Conservation (phyloP, 2,113 vertebrate species). For the Zapus hudsonius region DNA sequence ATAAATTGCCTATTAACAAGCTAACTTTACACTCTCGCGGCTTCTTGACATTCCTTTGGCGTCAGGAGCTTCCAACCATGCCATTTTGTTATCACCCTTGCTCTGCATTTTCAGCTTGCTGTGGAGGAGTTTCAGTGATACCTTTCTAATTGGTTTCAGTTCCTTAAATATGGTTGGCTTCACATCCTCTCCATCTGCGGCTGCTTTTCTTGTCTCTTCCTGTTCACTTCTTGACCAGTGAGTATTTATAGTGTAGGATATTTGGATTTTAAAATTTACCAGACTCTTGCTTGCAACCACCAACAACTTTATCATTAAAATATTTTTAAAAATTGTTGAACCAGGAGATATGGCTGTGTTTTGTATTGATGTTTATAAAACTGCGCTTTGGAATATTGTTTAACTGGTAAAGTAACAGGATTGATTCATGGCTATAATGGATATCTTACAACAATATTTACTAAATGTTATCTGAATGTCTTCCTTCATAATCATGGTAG, state of each 20-base stretch:
- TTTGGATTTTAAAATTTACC: conserved; percentile 50
- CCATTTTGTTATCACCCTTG: conserved; percentile 60
- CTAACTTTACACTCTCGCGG: conserved; percentile 46
- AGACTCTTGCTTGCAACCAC: not conserved
- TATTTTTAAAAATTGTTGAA: not conserved
- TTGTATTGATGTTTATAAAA: not conserved
- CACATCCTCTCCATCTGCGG: conserved; percentile 49
- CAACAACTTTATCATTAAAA: not conserved
- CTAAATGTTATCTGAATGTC: not conserved
- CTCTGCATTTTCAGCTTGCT: conserved; percentile 42
- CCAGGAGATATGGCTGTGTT: not conserved
- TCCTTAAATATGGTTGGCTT: conserved; percentile 71
- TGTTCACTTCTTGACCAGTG: conserved; percentile 69
- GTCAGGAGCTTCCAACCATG: not conserved
- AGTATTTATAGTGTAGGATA: conserved; percentile 27
- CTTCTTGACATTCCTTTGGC: conserved; percentile 61
- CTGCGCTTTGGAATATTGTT: not conserved
- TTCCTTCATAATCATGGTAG: not conserved
- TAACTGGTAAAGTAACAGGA: not conserved
- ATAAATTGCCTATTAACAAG: conserved; percentile 63
- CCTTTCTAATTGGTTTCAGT: conserved; percentile 64
- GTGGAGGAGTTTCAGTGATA: conserved; percentile 39
- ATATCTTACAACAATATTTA: not conserved
- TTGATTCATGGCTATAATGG: not conserved
- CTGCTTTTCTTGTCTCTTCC: not conserved